These are phyloP conservation scores for Elaeidobius kamerunicus DNA, from an alignment of 2,888 invertebrate genomes.

Conservation along the genomic window DNA sequence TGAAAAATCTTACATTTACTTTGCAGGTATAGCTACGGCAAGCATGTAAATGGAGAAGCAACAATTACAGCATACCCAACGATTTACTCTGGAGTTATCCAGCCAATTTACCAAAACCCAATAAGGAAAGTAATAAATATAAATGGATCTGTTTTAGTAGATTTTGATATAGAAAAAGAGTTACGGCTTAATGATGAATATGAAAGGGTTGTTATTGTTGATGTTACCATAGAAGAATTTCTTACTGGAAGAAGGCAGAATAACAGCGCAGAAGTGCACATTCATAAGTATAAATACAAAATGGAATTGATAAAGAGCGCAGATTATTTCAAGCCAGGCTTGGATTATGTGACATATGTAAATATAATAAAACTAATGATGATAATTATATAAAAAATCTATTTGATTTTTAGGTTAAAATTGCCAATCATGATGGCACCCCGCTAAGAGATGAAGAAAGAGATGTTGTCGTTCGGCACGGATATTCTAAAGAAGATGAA, in stretches of 20 bases:
- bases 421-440: constrained; percentile 67
- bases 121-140: constrained; percentile 69
- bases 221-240: constrained; percentile 87
- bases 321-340: constrained; percentile 83
- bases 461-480: constrained; percentile 59
- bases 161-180: constrained; percentile 73
- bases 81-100: constrained; percentile 73
- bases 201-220: constrained; percentile 76
- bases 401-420: constrained; percentile 55
- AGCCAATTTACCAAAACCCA: constrained; percentile 70
- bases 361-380: no score
- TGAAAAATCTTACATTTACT: not conserved
- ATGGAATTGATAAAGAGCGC: constrained; percentile 77
- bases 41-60: constrained; percentile 81
- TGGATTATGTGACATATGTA: constrained; percentile 80
- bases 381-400: not conserved
- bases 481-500: constrained; percentile 59
- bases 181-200: constrained; percentile 76
- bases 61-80: constrained; percentile 82
- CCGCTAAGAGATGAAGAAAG: constrained; percentile 59
- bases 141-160: constrained; percentile 62
- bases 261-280: constrained; percentile 65
- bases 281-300: constrained; percentile 75
- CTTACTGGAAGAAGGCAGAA: constrained; percentile 83
- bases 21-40: constrained; percentile 55